Evolutionary conservation across 2,113 vertebrate genomes (phyloP).

Genomic region (Panurus biarmicus): DNA sequence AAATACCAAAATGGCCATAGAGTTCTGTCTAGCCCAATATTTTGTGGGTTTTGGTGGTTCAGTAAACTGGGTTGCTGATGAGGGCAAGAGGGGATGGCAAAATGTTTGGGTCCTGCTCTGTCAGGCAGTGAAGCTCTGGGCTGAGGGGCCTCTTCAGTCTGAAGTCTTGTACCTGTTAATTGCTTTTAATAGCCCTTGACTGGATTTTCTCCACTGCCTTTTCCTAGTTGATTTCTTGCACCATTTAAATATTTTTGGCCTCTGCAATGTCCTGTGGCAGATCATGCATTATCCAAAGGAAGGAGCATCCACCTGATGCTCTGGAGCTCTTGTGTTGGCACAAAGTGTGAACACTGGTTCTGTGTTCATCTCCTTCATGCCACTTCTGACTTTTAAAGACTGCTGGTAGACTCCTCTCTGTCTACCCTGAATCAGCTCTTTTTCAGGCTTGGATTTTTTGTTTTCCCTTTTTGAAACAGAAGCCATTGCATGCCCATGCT

Average conservation of each 20-base stretch:
- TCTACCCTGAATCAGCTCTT: neutral
- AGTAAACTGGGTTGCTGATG: fast-evolving
- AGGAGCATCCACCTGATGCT: neutral
- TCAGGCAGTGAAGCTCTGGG: neutral
- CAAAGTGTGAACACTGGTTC: neutral
- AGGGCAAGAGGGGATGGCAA: fast-evolving
- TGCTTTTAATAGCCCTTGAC: neutral
- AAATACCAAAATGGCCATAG: neutral
- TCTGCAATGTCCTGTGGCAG: neutral
- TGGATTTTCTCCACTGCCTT: neutral
- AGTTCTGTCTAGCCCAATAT: neutral
- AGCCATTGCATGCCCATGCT: neutral
- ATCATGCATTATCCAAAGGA: neutral
- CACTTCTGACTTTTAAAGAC: neutral
- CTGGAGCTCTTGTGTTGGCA: neutral
- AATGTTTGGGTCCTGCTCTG: neutral
- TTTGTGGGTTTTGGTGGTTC: neutral
- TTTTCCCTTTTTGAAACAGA: neutral
- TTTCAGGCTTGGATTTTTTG: neutral
- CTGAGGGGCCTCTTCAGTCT: neutral
- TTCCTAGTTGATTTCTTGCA: neutral
- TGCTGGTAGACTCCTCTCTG: neutral
- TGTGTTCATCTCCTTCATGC: neutral
- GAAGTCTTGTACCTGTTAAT: neutral
- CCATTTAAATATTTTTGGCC: neutral